Evolutionary conservation across 64 coral and sea anemone species (phyloP).

Genomic region (Porites lutea): DNA sequence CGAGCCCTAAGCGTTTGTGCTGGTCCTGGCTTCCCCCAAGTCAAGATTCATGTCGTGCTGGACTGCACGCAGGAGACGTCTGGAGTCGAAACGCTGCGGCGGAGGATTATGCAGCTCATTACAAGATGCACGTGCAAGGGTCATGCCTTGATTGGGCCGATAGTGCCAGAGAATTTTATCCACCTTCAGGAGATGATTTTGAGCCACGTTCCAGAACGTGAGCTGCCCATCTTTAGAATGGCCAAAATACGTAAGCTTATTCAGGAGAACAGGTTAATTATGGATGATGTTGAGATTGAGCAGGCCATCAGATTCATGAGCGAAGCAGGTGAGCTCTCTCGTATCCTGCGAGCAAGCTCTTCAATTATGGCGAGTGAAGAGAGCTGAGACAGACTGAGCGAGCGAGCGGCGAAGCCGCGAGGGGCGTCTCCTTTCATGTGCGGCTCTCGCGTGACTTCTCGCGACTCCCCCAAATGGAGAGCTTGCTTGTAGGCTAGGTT

Average conservation of each 20-base stretch:
- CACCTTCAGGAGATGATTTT: constrained; percentile 71
- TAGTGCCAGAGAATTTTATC: constrained; percentile 79
- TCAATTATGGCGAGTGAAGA: neutral
- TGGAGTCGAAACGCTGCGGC: constrained; percentile 67
- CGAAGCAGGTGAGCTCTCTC: constrained; percentile 81
- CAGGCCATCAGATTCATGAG: constrained; percentile 84
- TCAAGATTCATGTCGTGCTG: constrained; percentile 77
- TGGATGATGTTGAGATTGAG: constrained; percentile 67
- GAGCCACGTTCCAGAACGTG: neutral
- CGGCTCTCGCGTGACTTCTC: too few species aligned
- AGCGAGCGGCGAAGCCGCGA: too few species aligned
- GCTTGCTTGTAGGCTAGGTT: too few species aligned
- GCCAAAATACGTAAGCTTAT: constrained; percentile 57
- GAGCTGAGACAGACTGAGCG: neutral
- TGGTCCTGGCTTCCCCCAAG: constrained; percentile 80
- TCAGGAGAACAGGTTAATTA: constrained; percentile 59
- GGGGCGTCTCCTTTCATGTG: too few species aligned
- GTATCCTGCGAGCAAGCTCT: neutral
- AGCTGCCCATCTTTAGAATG: constrained; percentile 41
- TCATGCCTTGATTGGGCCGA: constrained; percentile 66
- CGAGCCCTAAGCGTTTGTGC: constrained; percentile 63
- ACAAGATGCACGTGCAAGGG: constrained; percentile 82
- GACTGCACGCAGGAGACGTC: constrained; percentile 76
- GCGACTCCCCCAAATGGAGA: too few species aligned
- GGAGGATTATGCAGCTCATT: constrained; percentile 70